These are phyloP conservation scores for Macrosteles quadrilineatus DNA, from an alignment of 1,140 invertebrate species.

Conservation along the genomic window DNA sequence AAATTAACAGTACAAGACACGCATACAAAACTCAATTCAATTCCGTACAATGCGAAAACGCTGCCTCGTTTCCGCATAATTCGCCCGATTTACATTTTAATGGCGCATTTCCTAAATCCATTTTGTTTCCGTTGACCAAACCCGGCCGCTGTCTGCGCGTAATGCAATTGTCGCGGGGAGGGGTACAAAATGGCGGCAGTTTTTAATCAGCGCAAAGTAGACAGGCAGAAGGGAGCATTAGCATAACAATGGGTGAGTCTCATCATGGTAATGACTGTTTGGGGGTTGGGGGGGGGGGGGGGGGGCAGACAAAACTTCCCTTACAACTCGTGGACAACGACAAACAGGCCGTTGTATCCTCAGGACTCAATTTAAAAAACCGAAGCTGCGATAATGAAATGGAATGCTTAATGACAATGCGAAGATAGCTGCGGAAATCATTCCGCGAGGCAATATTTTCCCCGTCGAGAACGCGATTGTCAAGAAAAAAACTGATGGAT, in stretches of 20 bases:
- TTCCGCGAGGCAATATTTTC: conserved; percentile 5
- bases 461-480: not conserved
- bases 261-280: not conserved
- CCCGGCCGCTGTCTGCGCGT: not conserved
- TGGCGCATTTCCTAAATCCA: conserved; percentile 22
- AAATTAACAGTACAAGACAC: too few relatives aligned
- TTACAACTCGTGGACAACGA: not conserved
- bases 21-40: too few relatives aligned
- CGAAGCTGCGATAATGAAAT: conserved; percentile 5
- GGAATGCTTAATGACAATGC: conserved; percentile 22
- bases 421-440: conserved; percentile 11
- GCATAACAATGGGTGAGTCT: not conserved
- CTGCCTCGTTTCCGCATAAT: not conserved
- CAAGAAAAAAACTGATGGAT: not conserved
- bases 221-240: not conserved
- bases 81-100: conserved; percentile 13
- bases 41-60: too few relatives aligned
- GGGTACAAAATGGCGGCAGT: conserved; percentile 20
- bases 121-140: conserved; percentile 23
- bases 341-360: not conserved
- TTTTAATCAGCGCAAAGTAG: conserved; percentile 24
- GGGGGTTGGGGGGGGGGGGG: not conserved
- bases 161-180: conserved; percentile 17
- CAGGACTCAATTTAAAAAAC: not conserved
- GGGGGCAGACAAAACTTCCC: not conserved